Percentiles rank a stretch among this genome's conserved stretches.
phyloP scores from a whole-genome alignment of 2,888 invertebrate species.

The Pollenia amentaria region DNA sequence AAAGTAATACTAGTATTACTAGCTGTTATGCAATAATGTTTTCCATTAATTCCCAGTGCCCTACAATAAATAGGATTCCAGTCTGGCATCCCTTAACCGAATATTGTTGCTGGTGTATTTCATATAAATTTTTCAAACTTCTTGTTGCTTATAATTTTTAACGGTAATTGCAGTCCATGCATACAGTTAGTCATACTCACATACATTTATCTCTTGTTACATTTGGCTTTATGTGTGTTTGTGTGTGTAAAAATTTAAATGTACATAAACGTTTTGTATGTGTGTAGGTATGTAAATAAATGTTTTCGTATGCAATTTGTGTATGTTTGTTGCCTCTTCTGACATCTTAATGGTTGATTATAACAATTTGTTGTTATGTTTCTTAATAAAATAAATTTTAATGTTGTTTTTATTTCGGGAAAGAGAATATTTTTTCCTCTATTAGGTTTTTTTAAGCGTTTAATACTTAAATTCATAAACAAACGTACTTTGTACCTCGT shows the following conservation, averaged over 20 bases:
- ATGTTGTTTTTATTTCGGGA: conserved; percentile 50
- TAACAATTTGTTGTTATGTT: conserved; percentile 72
- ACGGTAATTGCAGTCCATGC: conserved; percentile 71
- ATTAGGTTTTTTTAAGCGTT: conserved; percentile 8
- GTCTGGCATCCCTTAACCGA: conserved; percentile 20
- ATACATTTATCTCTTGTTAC: no score
- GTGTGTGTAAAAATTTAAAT: not conserved
- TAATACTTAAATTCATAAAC: conserved; percentile 18
- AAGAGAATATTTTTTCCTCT: conserved; percentile 4
- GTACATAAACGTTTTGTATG: not conserved
- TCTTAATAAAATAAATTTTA: conserved; percentile 70
- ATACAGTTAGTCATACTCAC: conserved; percentile 32
- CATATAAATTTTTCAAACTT: conserved; percentile 59
- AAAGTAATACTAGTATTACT: no score
- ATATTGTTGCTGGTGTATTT: conserved; percentile 32
- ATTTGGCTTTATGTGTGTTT: not conserved
- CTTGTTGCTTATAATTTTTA: conserved; percentile 70
- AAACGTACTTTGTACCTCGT: not conserved
- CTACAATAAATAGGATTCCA: not conserved
- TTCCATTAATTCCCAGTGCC: not conserved
- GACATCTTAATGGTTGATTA: conserved; percentile 71
- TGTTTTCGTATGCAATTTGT: conserved; percentile 24
- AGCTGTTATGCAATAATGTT: not conserved
- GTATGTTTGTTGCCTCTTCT: conserved; percentile 46
- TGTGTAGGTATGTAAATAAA: not conserved